Conservation (phyloP, 2,888 invertebrate genomes). For the Petrophora chlorosata region DNA sequence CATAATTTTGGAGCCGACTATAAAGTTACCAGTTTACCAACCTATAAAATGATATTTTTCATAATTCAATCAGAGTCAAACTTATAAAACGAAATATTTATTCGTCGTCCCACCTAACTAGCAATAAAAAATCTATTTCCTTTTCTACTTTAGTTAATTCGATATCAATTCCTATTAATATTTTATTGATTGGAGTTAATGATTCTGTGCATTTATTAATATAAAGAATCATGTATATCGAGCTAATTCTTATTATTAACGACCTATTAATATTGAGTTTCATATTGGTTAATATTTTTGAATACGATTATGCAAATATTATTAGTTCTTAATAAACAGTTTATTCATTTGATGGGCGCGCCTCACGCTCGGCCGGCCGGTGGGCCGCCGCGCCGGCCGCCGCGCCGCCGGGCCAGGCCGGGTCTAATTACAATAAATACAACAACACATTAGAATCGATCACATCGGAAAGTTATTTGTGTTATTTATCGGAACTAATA, state of each 20-base stretch:
- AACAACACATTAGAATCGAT: conserved; percentile 78
- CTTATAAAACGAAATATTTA: conserved; percentile 44
- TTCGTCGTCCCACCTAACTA: conserved; percentile 41
- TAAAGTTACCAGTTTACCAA: conserved; percentile 21
- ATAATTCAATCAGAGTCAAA: conserved; percentile 24
- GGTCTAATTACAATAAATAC: conserved; percentile 80
- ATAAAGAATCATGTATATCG: conserved; percentile 65
- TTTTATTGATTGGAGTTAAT: conserved; percentile 67
- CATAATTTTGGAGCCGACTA: conserved; percentile 9
- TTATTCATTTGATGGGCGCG: conserved; percentile 70
- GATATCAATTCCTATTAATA: conserved; percentile 55
- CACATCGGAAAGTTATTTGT: conserved; percentile 75
- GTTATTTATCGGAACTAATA: conserved; percentile 81
- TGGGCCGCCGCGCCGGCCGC: neutral
- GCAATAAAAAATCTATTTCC: conserved; percentile 58
- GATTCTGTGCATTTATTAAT: conserved; percentile 64
- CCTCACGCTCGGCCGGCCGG: conserved; percentile 49
- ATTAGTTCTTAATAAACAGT: conserved; percentile 80
- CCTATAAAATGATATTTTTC: conserved; percentile 18
- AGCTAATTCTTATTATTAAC: conserved; percentile 75
- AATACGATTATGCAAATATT: conserved; percentile 81
- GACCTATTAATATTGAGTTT: conserved; percentile 77
- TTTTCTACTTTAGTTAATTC: conserved; percentile 54
- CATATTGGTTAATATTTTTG: conserved; percentile 67
- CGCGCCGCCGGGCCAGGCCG: conserved; percentile 11